phyloP scores from a whole-genome alignment of 2,113 vertebrate genomes.

The Meriones unguiculatus region DNA sequence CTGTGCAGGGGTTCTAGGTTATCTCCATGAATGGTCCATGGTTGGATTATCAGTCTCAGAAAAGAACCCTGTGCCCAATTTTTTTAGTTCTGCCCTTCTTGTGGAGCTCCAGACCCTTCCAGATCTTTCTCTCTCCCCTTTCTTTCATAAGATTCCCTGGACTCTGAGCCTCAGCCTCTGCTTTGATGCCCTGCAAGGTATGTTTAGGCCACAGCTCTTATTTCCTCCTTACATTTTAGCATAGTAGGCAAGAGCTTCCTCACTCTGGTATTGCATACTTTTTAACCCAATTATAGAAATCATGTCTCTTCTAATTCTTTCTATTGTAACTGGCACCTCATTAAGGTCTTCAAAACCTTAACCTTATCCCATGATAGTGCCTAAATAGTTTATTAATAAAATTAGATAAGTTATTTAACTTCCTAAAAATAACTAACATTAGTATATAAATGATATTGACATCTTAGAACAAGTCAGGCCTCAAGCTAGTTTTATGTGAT shows the following conservation, averaged over 20 bases:
- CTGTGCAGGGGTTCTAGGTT: too few relatives aligned
- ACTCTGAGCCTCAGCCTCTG: too few relatives aligned
- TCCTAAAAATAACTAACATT: background rate
- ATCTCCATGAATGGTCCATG: too few relatives aligned
- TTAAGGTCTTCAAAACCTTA: slow-evolving; percentile 41
- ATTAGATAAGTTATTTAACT: slow-evolving; percentile 16
- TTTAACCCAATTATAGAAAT: slow-evolving; percentile 32
- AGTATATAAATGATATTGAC: background rate
- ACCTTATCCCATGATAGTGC: background rate
- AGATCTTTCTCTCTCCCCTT: too few relatives aligned
- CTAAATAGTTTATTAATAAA: slow-evolving; percentile 31
- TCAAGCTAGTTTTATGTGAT: slow-evolving; percentile 50
- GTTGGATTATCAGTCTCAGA: too few relatives aligned
- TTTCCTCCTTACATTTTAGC: slow-evolving; percentile 34
- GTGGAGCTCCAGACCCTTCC: background rate
- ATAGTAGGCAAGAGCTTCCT: background rate
- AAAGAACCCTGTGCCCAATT: too few relatives aligned
- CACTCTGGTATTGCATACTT: background rate
- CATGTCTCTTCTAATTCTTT: background rate
- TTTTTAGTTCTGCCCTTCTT: too few relatives aligned
- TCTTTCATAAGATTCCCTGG: too few relatives aligned
- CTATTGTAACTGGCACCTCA: background rate
- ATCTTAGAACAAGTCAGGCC: background rate
- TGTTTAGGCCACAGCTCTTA: background rate
- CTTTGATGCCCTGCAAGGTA: background rate